Evolutionary conservation across 2,797 vertebrate genomes (phyloP).

Genomic region (Scyliorhinus canicula): DNA sequence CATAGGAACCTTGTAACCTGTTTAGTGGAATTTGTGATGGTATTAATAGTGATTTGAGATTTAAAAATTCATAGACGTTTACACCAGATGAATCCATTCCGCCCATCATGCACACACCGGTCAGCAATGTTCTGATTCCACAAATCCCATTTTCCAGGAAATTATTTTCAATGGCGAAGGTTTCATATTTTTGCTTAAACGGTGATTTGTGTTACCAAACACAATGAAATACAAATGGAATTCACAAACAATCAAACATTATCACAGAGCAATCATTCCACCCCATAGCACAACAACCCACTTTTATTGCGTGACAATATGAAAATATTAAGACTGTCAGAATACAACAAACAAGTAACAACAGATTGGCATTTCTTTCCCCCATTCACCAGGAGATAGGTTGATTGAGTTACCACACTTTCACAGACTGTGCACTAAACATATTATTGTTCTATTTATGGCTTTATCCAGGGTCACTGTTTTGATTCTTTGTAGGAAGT

Average conservation of each 20-base stretch:
- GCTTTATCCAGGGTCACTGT: slow-evolving; percentile 39
- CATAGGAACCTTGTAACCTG: neutral
- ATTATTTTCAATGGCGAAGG: neutral
- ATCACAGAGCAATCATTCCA: slow-evolving; percentile 42
- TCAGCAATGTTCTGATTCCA: too few species aligned
- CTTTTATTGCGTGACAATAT: slow-evolving; percentile 52
- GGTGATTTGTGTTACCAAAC: neutral
- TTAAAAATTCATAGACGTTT: too few species aligned
- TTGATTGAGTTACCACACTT: slow-evolving; percentile 47
- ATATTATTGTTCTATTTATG: slow-evolving; percentile 47
- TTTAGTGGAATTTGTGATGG: neutral
- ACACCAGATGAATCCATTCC: too few species aligned
- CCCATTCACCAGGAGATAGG: slow-evolving; percentile 53
- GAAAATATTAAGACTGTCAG: slow-evolving; percentile 47
- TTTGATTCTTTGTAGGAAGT: neutral
- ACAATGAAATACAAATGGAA: neutral
- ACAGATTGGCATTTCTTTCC: slow-evolving; percentile 51
- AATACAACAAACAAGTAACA: slow-evolving; percentile 50
- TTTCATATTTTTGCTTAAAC: neutral
- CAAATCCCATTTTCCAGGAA: neutral
- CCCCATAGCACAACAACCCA: slow-evolving; percentile 45
- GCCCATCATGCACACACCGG: too few species aligned
- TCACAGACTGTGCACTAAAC: slow-evolving; percentile 46
- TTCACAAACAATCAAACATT: neutral
- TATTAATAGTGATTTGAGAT: neutral